Percentiles rank a stretch among this genome's conserved stretches.
These are phyloP conservation scores for Zophobas atratus DNA, from an alignment of 1,140 invertebrate genomes.

Conservation along the genomic window DNA sequence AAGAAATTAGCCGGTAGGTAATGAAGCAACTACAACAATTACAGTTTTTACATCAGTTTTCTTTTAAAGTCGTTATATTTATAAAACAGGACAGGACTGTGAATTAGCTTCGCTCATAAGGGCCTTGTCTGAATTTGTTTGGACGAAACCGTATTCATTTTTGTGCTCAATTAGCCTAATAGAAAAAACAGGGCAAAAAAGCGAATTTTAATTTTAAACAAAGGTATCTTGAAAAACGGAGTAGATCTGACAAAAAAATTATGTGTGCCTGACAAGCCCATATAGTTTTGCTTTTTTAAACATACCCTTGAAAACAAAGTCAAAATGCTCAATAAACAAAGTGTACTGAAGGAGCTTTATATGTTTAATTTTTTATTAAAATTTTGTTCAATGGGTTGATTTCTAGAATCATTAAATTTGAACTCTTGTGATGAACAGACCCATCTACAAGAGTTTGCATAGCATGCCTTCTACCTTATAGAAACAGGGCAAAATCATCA, in stretches of 20 bases:
- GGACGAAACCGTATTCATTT: background rate
- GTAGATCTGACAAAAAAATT: conserved; percentile 13
- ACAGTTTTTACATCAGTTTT: background rate
- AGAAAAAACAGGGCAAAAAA: conserved; percentile 8
- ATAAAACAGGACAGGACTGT: background rate
- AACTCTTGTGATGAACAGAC: too few species aligned
- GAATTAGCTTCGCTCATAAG: background rate
- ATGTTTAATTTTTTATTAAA: background rate
- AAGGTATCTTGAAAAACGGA: conserved; percentile 23
- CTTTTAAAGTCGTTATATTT: background rate
- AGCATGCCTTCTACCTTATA: too few species aligned
- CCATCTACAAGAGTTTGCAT: too few species aligned
- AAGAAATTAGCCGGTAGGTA: background rate
- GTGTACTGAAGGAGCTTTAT: background rate
- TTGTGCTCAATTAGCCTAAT: conserved; percentile 4
- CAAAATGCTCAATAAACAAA: background rate
- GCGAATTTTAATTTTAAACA: conserved; percentile 23
- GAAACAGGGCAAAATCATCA: too few species aligned
- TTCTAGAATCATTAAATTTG: too few species aligned
- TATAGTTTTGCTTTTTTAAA: background rate
- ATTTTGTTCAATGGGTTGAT: background rate
- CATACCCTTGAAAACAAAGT: background rate
- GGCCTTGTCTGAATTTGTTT: too few species aligned
- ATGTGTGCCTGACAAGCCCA: background rate
- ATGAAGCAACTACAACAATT: background rate